Evolutionary conservation across 2,797 vertebrate genomes (phyloP), one percentile per base, ranked within the genome.

Genomic region (Gobionotothen gibberifrons): DNA sequence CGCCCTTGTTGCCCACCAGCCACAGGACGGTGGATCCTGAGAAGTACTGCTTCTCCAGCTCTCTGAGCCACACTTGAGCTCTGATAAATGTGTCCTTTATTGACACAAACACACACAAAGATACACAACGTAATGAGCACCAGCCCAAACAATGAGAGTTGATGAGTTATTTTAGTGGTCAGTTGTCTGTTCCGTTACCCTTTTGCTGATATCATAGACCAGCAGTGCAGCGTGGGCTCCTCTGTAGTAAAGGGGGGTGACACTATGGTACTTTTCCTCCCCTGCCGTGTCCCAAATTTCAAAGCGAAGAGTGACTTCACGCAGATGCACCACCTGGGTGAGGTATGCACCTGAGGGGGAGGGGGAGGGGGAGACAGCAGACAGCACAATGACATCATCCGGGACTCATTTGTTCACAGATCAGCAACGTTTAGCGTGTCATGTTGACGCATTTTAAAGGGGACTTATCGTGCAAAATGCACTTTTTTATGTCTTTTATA

Each of bases 261-360:
- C 87, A 0, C 96, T 96, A 64, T 95, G 95, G 91, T 95, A 96
- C 56, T 94, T 96, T 61, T 97, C 96, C 79, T 96, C 93, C 0
- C 96, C 96, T 0, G 95, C 96, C 0, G 94, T 96, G 89, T 96
- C 96, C 96, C 96, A 97, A 54, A 96, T 96, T 85, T 96, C 95
- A 39, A 96, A 78, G 59, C 84, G 94, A 62, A 96, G 9, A 0
- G 71, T 87, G n/a, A 75, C 53, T 0, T 68, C 13, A 0, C 85
- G 90, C 67, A 95, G n/a, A 3, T 73, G 68, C 32, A 96, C 71
- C 1, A 21, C 36, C 9, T 89, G 92, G 0, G 91, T 95, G 85
- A 96, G 87, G 87, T 95, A 96, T 0, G 95, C 95, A 75, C 95
- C 96, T 96, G 74, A 12, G 14, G 51, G 11, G 43, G 10, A 2